Percentiles rank a stretch among this genome's conserved stretches.
phyloP scores from a whole-genome alignment of 2,797 vertebrate species.

The Trachops cirrhosus region DNA sequence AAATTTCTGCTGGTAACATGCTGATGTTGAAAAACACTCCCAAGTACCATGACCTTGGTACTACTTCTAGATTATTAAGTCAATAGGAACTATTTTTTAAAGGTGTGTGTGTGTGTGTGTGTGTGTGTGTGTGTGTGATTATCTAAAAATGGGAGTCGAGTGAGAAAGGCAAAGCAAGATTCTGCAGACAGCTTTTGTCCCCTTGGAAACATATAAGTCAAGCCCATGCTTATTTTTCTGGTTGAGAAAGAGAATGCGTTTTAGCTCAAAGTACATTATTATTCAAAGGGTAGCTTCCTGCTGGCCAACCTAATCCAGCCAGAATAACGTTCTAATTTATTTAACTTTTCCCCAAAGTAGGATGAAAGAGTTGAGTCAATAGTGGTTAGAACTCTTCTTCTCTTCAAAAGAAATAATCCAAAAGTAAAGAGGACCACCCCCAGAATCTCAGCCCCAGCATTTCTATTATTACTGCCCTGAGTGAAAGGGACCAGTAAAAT shows the following conservation, averaged over 20 bases:
- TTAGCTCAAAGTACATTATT: slow-evolving; percentile 10
- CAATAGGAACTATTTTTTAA: not conserved
- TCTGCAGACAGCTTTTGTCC: slow-evolving; percentile 22
- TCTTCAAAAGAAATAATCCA: slow-evolving; percentile 33
- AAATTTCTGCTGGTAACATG: slow-evolving; percentile 24
- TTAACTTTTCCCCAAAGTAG: not conserved
- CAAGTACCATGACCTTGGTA: not conserved
- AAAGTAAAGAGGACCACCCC: not conserved
- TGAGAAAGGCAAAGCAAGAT: slow-evolving; percentile 23
- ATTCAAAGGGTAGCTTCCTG: slow-evolving; percentile 16
- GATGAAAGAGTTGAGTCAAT: slow-evolving; percentile 2
- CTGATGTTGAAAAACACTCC: slow-evolving; percentile 22
- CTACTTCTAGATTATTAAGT: not conserved
- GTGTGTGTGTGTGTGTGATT: not conserved
- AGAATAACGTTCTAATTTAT: slow-evolving; percentile 40
- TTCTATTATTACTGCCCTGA: not conserved
- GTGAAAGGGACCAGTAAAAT: not conserved
- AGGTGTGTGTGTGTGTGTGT: not conserved
- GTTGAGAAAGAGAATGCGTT: slow-evolving; percentile 19
- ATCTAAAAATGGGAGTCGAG: slow-evolving; percentile 24
- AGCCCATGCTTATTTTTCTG: slow-evolving; percentile 24
- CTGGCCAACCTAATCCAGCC: not conserved
- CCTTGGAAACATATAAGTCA: slow-evolving; percentile 33
- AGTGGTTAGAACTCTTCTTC: slow-evolving; percentile 10
- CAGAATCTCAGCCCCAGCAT: not conserved